A percentile compares a stretch with the other conserved stretches of the same genome.
Conservation (phyloP, 2,888 invertebrate species). For the Ptilodon capucinus region DNA sequence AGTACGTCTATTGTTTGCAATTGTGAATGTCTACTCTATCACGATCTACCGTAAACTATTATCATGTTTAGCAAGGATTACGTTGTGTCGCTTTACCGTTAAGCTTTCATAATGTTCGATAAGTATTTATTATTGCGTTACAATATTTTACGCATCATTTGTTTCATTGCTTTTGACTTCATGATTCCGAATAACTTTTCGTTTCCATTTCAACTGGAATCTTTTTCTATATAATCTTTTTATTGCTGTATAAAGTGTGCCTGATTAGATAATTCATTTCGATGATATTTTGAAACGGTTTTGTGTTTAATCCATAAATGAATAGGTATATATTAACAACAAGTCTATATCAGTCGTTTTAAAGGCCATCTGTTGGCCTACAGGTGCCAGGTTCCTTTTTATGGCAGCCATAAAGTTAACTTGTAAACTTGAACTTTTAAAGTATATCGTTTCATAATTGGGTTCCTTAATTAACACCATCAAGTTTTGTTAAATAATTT, state of each 20-base stretch:
- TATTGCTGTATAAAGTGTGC: constrained; percentile 9
- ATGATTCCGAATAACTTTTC: neutral
- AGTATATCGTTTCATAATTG: neutral
- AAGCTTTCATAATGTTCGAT: constrained; percentile 16
- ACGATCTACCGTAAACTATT: neutral
- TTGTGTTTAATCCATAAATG: neutral
- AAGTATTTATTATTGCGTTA: constrained; percentile 20
- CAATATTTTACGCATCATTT: constrained; percentile 23
- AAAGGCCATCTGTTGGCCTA: constrained; percentile 34
- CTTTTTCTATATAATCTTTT: neutral
- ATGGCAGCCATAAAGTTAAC: constrained; percentile 13
- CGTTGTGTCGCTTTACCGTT: constrained; percentile 6
- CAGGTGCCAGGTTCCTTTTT: constrained; percentile 10
- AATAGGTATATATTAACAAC: neutral
- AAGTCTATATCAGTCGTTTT: constrained; percentile 7
- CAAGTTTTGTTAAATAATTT: too few relatives aligned
- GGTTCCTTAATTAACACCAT: neutral
- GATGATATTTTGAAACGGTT: neutral
- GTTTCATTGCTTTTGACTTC: constrained; percentile 5
- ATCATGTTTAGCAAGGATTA: constrained; percentile 10
- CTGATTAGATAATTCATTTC: constrained; percentile 1
- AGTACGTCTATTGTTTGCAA: neutral
- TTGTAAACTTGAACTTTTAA: constrained; percentile 36
- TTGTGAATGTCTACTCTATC: neutral
- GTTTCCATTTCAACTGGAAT: neutral